Base-by-base conservation (phyloP, 53 echinoderm and acorn worm genomes). In the Echinometra lucunter region DNA sequence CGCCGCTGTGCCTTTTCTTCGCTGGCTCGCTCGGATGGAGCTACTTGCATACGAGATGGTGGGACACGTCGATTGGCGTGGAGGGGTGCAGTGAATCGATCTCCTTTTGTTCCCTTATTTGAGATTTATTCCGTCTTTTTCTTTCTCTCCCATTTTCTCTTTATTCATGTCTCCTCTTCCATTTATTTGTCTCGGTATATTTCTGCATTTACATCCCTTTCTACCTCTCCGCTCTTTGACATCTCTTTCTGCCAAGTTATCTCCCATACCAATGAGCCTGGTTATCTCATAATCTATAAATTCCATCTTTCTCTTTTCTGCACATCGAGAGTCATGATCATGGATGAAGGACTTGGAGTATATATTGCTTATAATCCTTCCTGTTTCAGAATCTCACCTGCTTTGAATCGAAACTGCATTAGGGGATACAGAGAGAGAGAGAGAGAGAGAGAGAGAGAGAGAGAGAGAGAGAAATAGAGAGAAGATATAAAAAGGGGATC, bases 301-400 rank as follows among this genome's bases (percentile, higher is more conserved):
- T 47, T 58, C 57, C 37, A 4, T 89, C 37, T 56, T 15, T 63
- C 5, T 89, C 42, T 60, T 40, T 23, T 40, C 2, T 16, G 2
- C 37, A 15, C 23, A 30, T 10, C 16, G 25, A 44, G 44, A 44
- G 44, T 44, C 5, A 19, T 44, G 44, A 63, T 21, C 63, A 7
- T 63, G 23, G 23, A 21, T 32, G 13, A 1, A 34, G 30, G 32
- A 30, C 1, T 69, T 12, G 10, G 15, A 34, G 32, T 69, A 69
- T 69, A 21, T 25, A 19, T 81, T 81, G 3, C 44, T 88, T 53
- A n/a, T 37, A 25, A 60, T 58, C 21, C 89, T 89, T 89, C 89
- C 89, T 89, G 85, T 85, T 85, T 85, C 37, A 85, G 85, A 85
- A 85, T 47, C 28, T 85, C 85, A 85, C 85, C 45, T 85, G 85